phyloP scores from a whole-genome alignment of 92 coral and sea anemone species.

The Desmophyllum pertusum region DNA sequence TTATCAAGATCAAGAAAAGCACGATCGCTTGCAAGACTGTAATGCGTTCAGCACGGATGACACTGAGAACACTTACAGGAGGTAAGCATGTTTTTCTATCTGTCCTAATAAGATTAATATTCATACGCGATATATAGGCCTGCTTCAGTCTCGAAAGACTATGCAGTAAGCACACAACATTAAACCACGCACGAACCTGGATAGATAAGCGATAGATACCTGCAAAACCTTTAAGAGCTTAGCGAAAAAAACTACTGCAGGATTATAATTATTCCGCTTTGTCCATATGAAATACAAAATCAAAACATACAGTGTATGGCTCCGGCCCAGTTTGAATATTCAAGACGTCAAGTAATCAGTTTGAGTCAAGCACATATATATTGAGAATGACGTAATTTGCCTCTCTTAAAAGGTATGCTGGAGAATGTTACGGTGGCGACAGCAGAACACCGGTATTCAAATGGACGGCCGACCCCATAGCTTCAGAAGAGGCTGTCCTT shows the following conservation, averaged over 20 bases:
- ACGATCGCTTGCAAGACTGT: neutral
- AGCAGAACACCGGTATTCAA: conserved; percentile 19
- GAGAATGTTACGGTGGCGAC: conserved; percentile 34
- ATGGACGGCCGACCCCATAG: conserved; percentile 13
- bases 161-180: too few relatives aligned
- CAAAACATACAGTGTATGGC: too few relatives aligned
- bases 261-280: too few relatives aligned
- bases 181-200: too few relatives aligned
- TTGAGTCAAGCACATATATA: neutral
- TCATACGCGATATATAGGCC: too few relatives aligned
- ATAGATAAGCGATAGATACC: too few relatives aligned
- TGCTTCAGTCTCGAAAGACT: too few relatives aligned
- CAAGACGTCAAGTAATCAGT: too few relatives aligned
- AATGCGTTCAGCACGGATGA: neutral
- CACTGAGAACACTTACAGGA: conserved; percentile 11
- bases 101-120: neutral
- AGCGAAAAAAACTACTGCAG: too few relatives aligned
- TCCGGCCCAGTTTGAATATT: too few relatives aligned
- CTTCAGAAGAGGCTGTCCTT: neutral
- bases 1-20: neutral
- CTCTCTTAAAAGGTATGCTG: conserved; percentile 31
- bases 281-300: neutral
- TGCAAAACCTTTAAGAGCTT: too few relatives aligned
- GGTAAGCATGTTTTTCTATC: neutral
- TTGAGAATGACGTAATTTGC: neutral